phyloP scores from a whole-genome alignment of 1,140 invertebrate genomes.

The Thaumatotibia leucotreta region DNA sequence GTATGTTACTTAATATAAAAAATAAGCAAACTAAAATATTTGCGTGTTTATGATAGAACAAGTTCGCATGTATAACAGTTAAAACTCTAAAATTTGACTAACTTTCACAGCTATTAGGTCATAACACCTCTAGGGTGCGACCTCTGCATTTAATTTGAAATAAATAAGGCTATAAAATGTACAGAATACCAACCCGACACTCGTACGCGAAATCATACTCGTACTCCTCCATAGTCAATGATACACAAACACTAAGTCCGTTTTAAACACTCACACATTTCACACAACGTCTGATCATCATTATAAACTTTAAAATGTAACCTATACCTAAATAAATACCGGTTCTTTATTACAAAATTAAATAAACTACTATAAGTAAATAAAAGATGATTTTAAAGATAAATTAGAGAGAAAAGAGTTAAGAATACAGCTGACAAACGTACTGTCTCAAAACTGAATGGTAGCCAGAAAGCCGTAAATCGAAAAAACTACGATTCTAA shows the following conservation, averaged over 20 bases:
- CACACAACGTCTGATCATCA: constrained; percentile 17
- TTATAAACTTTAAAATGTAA: constrained; percentile 23
- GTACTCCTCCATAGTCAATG: constrained; percentile 66
- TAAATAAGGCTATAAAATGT: constrained; percentile 16
- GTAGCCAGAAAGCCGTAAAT: constrained; percentile 55
- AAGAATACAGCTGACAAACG: constrained; percentile 37
- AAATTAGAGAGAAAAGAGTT: constrained; percentile 14
- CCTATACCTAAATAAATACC: constrained; percentile 27
- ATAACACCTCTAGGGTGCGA: neutral
- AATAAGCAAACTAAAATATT: neutral
- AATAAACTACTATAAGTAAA: constrained; percentile 15
- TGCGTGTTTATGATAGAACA: neutral
- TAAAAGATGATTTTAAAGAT: constrained; percentile 7
- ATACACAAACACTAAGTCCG: constrained; percentile 39
- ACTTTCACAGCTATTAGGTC: neutral
- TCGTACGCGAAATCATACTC: constrained; percentile 80
- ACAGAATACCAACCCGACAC: constrained; percentile 75
- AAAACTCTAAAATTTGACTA: neutral
- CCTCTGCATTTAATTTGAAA: neutral
- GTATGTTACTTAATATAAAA: neutral
- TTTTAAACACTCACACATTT: constrained; percentile 37
- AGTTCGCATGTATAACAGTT: neutral
- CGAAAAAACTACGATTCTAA: constrained; percentile 60
- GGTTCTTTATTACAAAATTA: constrained; percentile 6
- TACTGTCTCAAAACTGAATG: constrained; percentile 64